These are phyloP conservation scores for Aviceda subcristata DNA, from an alignment of 2,113 vertebrate genomes.

Conservation along the genomic window DNA sequence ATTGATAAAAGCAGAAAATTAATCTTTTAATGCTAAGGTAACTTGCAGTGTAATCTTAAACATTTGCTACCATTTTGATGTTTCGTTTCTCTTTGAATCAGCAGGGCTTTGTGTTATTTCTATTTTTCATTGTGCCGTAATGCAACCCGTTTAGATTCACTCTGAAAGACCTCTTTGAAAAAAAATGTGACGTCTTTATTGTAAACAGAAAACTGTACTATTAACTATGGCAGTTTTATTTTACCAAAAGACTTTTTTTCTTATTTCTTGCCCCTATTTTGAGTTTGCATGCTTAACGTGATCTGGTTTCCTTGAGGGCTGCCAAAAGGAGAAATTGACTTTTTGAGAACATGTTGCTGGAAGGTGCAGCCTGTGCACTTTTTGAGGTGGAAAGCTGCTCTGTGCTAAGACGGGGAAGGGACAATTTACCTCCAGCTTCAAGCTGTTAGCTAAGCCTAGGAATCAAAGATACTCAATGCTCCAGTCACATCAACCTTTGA, in stretches of 20 bases:
- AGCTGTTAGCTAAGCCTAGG: conserved; percentile 30
- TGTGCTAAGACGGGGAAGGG: conserved; percentile 34
- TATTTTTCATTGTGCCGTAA: not conserved
- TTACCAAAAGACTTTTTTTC: not conserved
- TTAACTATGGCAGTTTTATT: not conserved
- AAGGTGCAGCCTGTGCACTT: conserved; percentile 65
- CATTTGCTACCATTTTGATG: conserved; percentile 36
- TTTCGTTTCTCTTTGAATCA: conserved; percentile 58
- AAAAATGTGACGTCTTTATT: not conserved
- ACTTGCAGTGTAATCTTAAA: conserved; percentile 46
- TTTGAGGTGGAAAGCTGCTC: conserved; percentile 34
- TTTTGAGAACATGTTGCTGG: conserved; percentile 57
- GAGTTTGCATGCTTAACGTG: conserved; percentile 12
- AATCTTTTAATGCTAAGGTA: conserved; percentile 2
- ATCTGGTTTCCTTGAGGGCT: conserved; percentile 41
- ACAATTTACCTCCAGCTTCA: conserved; percentile 48
- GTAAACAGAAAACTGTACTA: not conserved
- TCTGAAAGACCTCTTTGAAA: not conserved
- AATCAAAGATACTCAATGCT: conserved; percentile 7
- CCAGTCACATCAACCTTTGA: not conserved
- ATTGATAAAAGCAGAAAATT: not conserved
- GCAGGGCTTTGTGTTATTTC: not conserved
- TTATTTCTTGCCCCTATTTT: not conserved
- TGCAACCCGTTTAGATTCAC: not conserved
- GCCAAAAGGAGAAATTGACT: conserved; percentile 69